Base-by-base conservation (phyloP, 2,797 vertebrate species). In the Spinus pinus region DNA sequence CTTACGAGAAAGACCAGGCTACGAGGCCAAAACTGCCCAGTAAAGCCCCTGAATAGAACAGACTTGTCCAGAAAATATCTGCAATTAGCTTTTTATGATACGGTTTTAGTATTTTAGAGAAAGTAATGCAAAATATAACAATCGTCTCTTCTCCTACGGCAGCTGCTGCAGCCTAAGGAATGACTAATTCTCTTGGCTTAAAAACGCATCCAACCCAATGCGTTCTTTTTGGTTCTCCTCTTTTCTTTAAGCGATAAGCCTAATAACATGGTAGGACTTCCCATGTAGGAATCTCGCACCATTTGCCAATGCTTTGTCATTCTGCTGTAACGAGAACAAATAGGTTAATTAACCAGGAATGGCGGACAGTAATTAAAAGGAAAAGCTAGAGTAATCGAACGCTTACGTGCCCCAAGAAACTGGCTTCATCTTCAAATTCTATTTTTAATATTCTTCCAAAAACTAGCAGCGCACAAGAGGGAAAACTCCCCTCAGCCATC, bases 1-100 rank as follows among this genome's bases (percentile, higher is more conserved):
- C 95, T 51, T 83, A 46, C 71, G 94, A 94, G 88, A 96, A 97
- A 89, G 70, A 96, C 79, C 79, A 83, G 86, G 50, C 94, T 95
- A 39, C 49, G 86, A 92, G 90, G 81, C 77, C 89, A 96, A 86
- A 92, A 78, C 71, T 95, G 73, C 79, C 95, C 71, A 77, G 67
- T 54, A 66, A 78, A 93, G 41, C 33, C 39, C 22, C 51, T 65
- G 75, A 95, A 91, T 70, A 69, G 62, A 95, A 94, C 54, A 94
- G 93, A 46, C 31, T 6, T 33, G 37, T 88, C 54, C 86, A 65
- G 83, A 17, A 12, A 96, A 83, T 94, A 96, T 91, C 72, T 94
- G 66, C 81, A 80, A 81, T 84, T 70, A 95, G 60, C 35, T 64
- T 88, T 95, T 91, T 54, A 50, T 50, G 53, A 7, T 44, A 31